These are phyloP conservation scores for Trachythela sp. DNA, from an alignment of 64 coral and sea anemone genomes.

Conservation along the genomic window DNA sequence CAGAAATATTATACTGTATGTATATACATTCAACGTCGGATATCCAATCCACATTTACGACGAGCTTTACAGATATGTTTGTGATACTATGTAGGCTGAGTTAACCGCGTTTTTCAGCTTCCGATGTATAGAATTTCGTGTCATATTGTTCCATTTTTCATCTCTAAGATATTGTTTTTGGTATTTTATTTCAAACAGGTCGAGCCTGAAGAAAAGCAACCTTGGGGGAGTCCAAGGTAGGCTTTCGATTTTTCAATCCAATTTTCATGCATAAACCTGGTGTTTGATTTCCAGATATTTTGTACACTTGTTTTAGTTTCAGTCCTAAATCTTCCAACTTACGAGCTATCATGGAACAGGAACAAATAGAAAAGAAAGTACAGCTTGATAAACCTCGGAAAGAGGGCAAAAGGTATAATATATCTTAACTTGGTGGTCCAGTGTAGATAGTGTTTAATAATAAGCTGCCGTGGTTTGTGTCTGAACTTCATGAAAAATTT, in stretches of 20 bases:
- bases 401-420: constrained; percentile 13
- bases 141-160: background rate
- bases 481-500: background rate
- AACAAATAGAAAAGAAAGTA: background rate
- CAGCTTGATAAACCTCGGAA: background rate
- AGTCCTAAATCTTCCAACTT: background rate
- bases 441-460: too few species aligned
- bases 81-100: too few species aligned
- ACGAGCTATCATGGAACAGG: constrained; percentile 2
- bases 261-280: background rate
- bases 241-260: background rate
- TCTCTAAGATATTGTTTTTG: too few species aligned
- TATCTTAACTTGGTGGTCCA: too few species aligned
- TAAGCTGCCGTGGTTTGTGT: too few species aligned
- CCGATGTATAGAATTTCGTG: too few species aligned
- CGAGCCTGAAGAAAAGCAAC: background rate
- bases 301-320: background rate
- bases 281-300: background rate
- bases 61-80: too few species aligned
- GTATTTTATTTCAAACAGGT: background rate
- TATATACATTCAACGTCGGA: too few species aligned
- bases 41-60: too few species aligned
- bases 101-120: too few species aligned
- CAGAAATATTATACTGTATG: too few species aligned
- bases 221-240: background rate